Percentiles rank a stretch among this genome's conserved stretches.
Conservation (phyloP, 2,113 vertebrate species). For the Amphiprion percula region DNA sequence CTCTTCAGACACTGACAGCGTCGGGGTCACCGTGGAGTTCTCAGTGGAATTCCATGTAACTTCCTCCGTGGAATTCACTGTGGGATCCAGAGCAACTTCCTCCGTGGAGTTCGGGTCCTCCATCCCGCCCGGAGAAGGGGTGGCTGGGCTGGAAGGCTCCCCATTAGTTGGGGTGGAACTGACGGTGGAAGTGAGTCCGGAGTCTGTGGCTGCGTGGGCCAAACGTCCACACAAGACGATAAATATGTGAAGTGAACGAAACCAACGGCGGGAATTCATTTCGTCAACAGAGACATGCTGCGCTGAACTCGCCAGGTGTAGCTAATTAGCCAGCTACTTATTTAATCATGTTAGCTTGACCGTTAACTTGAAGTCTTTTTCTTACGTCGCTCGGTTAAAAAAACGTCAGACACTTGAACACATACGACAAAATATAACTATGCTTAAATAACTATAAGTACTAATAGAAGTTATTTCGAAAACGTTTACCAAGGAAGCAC, state of each 20-base stretch:
- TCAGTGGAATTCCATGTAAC: neutral
- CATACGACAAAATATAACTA: neutral
- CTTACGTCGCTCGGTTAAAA: neutral
- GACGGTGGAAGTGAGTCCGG: neutral
- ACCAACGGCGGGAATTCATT: slow-evolving; percentile 51
- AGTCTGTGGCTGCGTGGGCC: slow-evolving; percentile 26
- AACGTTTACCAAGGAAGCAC: fast-evolving
- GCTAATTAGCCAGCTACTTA: neutral
- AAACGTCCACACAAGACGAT: slow-evolving; percentile 37
- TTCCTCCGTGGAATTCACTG: neutral
- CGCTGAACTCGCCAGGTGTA: neutral
- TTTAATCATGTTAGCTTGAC: neutral
- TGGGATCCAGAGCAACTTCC: slow-evolving; percentile 1
- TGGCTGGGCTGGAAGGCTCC: slow-evolving; percentile 8
- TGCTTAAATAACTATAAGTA: neutral
- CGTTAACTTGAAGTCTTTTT: neutral
- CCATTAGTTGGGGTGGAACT: neutral
- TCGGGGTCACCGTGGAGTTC: neutral
- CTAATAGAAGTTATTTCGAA: neutral
- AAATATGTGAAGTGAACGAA: slow-evolving; percentile 2
- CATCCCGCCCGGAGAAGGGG: slow-evolving; percentile 33
- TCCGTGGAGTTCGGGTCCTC: neutral
- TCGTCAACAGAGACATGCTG: slow-evolving; percentile 11
- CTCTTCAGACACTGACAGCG: neutral
- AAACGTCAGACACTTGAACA: too few species aligned